phyloP scores from a whole-genome alignment of 2,113 vertebrate species.

The Paramormyrops kingsleyae region DNA sequence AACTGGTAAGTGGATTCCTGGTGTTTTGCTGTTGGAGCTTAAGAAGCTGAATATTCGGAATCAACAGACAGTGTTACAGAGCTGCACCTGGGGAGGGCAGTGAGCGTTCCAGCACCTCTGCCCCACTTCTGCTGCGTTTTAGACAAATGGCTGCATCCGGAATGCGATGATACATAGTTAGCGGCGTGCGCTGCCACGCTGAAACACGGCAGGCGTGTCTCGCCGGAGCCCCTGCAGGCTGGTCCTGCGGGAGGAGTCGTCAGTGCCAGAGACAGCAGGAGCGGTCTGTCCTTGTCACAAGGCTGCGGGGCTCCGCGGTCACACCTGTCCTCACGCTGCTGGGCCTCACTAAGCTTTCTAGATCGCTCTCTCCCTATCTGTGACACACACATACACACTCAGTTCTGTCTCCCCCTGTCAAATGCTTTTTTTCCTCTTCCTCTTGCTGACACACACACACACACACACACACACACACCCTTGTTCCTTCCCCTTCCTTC shows the following conservation, averaged over 20 bases:
- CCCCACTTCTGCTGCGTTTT: background rate
- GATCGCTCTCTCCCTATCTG: background rate
- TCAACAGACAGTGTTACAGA: background rate
- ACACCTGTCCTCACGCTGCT: background rate
- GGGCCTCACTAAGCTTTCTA: background rate
- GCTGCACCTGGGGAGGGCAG: background rate
- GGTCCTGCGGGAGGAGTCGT: background rate
- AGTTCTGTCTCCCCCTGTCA: background rate
- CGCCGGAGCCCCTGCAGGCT: background rate
- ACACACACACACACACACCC: background rate
- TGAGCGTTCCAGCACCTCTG: background rate
- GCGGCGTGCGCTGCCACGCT: background rate
- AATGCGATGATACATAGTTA: background rate
- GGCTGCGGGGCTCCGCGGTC: background rate
- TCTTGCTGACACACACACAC: background rate
- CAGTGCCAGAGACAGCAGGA: background rate
- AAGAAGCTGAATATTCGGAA: background rate
- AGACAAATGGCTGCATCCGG: background rate
- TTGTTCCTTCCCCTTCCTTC: background rate
- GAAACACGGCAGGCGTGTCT: background rate
- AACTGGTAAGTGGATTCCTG: background rate
- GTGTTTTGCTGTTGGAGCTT: background rate
- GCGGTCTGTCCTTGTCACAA: conserved; percentile 1
- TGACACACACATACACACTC: background rate
- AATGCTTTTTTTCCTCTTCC: background rate